These are phyloP conservation scores for Pelochelys cantorii DNA, from an alignment of 2,797 vertebrate species.

Conservation along the genomic window DNA sequence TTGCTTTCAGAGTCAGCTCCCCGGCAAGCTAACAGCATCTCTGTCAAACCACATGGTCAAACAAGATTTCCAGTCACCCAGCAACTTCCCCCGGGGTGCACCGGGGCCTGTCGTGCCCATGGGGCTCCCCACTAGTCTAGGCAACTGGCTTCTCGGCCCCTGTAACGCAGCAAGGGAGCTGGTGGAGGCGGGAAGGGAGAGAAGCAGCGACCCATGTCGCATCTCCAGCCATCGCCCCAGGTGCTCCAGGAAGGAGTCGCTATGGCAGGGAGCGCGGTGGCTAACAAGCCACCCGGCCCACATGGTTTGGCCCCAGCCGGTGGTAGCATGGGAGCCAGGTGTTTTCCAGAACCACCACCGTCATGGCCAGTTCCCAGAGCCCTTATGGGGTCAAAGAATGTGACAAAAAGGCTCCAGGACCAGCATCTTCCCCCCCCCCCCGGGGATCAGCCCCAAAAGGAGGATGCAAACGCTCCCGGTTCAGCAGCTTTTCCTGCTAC, in stretches of 20 bases:
- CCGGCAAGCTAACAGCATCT: too few species aligned
- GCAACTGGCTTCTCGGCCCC: neutral
- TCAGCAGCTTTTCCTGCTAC: too few species aligned
- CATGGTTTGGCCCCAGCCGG: accelerated
- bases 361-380: neutral
- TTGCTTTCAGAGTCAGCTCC: neutral
- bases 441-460: neutral
- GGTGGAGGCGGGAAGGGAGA: neutral
- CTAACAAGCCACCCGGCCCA: neutral
- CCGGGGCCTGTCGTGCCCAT: accelerated
- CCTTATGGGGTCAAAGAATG: constrained; percentile 39
- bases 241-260: neutral
- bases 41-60: neutral
- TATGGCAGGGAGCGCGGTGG: neutral
- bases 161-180: neutral
- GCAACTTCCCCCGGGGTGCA: accelerated
- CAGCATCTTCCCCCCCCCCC: neutral
- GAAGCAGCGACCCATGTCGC: neutral
- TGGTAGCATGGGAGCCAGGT: neutral
- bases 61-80: neutral
- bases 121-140: accelerated
- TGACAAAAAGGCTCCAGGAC: neutral
- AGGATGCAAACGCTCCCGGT: accelerated
- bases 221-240: accelerated
- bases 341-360: accelerated